A percentile compares a stretch with the other conserved stretches of the same genome.
Evolutionary conservation across 2,797 vertebrate genomes (phyloP).

Genomic region (Scleropages formosus): DNA sequence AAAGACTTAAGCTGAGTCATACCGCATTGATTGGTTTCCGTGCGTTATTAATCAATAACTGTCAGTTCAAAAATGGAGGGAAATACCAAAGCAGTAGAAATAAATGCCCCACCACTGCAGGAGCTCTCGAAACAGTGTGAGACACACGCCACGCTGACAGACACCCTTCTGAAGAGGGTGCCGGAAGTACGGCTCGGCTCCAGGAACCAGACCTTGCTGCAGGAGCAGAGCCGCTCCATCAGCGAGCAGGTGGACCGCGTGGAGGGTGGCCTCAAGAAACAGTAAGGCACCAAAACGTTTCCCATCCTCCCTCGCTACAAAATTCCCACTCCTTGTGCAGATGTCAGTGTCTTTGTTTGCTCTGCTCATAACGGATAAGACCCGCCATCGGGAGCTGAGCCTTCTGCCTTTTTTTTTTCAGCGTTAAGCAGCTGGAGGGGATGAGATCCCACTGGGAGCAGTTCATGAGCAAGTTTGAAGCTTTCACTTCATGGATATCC

Average conservation of each 20-base stretch:
- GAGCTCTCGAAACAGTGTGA: conserved; percentile 77
- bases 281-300: conserved; percentile 66
- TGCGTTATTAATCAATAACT: too few species aligned
- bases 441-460: conserved; percentile 88
- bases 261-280: conserved; percentile 81
- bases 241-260: conserved; percentile 82
- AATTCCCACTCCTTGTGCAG: not conserved
- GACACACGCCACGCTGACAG: conserved; percentile 78
- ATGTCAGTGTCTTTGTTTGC: not conserved
- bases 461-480: conserved; percentile 84
- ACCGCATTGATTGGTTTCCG: not conserved
- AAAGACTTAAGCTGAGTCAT: too few species aligned
- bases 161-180: conserved; percentile 83
- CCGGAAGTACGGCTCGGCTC: conserved; percentile 87
- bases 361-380: not conserved
- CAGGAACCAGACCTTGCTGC: conserved; percentile 79
- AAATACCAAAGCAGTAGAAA: not conserved
- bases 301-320: not conserved
- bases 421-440: conserved; percentile 86
- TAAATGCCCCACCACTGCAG: conserved; percentile 52
- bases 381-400: not conserved
- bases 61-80: too few species aligned
- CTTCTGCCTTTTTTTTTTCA: conserved; percentile 51
- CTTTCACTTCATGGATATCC: conserved; percentile 86
- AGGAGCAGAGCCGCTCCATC: conserved; percentile 77